Base-by-base conservation (phyloP, 1,140 invertebrate genomes). In the Samia ricini region DNA sequence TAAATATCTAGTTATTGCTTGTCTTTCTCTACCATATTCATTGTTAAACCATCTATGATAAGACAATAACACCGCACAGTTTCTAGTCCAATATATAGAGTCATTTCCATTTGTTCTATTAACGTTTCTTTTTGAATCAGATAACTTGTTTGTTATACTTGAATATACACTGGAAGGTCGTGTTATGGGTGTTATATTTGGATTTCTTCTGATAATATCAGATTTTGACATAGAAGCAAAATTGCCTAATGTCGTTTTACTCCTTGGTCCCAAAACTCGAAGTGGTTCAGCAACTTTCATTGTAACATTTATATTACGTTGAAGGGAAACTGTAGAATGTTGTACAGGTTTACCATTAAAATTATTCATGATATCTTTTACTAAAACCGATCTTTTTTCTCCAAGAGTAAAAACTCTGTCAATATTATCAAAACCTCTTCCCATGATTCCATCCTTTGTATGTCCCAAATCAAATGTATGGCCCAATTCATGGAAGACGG, bases 381-480 rank as follows among this genome's bases (percentile, higher is more conserved):
- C 33, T 73, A 86, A 60, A 24, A 77, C 62, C 52, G 80, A 79
- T 66, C 78, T 90, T 68, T 84, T 90, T 70, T 92, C 91, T 12
- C 90, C 88, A 24, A 92, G 91, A n/a, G 93, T 91, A 76, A 95
- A 96, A 62, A 95, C 95, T 74, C 93, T 93, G 91, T 94, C 95
- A 51, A 95, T 94, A 78, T 98, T 95, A 87, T 98, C 97, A 88
- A 99, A 98, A 15, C 97, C 97, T 76, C 96, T 92, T 15, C 96
- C 96, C 98, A 99, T 99, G 52, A 99, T 96, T 6, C 98, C 98
- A 69, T 95, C 93, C 68, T 94, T 92, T 0, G 97, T 96, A 83
- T 99, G 98, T 0, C 97, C 97, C 33, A 99, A 92, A 89, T 99
- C 97, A 85, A 99, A 98, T 1, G 96, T 97, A 83, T 99, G 98